Conservation (phyloP, 23 tunicate genomes). For the Trididemnum miniatum region DNA sequence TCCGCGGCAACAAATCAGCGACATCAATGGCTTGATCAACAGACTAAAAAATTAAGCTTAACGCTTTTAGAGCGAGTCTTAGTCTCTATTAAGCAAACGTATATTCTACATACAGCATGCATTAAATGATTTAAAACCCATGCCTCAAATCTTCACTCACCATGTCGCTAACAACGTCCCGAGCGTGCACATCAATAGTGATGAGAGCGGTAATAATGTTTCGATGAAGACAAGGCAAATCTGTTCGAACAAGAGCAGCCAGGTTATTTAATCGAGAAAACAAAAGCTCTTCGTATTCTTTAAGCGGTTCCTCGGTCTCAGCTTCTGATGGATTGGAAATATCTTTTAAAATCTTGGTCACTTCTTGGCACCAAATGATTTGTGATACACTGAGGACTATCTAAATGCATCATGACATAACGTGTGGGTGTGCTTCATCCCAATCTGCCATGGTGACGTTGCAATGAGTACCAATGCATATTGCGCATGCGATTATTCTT, state of each 20-base stretch:
- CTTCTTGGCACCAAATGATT: slow-evolving; percentile 88
- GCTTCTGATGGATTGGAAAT: neutral
- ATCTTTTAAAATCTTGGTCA: slow-evolving; percentile 43
- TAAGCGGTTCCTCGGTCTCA: slow-evolving; percentile 11
- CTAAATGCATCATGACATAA: slow-evolving; percentile 33
- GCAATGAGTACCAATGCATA: too few relatives aligned
- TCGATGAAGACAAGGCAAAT: slow-evolving; percentile 77
- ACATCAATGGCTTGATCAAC: too few relatives aligned
- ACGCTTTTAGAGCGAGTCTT: too few relatives aligned
- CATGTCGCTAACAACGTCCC: slow-evolving; percentile 93
- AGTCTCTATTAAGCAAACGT: too few relatives aligned
- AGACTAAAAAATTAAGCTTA: too few relatives aligned
- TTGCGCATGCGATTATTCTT: too few relatives aligned
- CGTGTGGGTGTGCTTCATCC: too few relatives aligned
- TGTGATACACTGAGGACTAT: slow-evolving; percentile 90
- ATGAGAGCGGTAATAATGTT: slow-evolving; percentile 87
- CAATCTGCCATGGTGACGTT: too few relatives aligned
- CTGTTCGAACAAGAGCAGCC: slow-evolving; percentile 86
- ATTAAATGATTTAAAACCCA: too few relatives aligned
- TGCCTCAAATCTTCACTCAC: slow-evolving; percentile 48
- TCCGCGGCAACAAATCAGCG: too few relatives aligned
- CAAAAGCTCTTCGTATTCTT: slow-evolving; percentile 44
- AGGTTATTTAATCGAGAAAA: slow-evolving; percentile 66
- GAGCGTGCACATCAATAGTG: slow-evolving; percentile 93
- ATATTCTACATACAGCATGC: too few relatives aligned